phyloP scores from a whole-genome alignment of 2,797 vertebrate species.

The Rhinoraja longicauda region DNA sequence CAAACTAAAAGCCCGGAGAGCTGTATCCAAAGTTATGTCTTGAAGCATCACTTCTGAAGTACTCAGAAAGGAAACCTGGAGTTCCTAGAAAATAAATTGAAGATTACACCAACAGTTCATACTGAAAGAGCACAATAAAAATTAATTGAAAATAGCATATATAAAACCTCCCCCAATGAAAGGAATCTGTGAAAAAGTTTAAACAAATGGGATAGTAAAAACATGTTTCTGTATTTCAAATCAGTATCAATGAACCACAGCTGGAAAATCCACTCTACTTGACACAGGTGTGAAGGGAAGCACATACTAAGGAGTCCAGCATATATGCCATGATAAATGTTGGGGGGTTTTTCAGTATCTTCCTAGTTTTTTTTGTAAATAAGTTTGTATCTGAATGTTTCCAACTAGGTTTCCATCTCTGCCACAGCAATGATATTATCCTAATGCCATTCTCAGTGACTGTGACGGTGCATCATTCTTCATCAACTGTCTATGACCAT shows the following conservation, averaged over 20 bases:
- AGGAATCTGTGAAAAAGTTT: background rate
- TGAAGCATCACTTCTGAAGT: constrained; percentile 44
- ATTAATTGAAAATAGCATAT: background rate
- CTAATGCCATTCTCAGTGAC: background rate
- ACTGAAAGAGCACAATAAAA: background rate
- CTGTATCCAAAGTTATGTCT: constrained; percentile 53
- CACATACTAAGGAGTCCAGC: background rate
- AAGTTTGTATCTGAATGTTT: background rate
- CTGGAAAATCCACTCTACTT: background rate
- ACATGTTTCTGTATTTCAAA: background rate
- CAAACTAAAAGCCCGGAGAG: constrained; percentile 68
- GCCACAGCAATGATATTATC: background rate
- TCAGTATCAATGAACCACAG: background rate
- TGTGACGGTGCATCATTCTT: background rate
- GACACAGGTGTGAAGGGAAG: background rate
- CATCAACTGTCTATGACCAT: background rate
- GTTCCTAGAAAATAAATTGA: constrained; percentile 53
- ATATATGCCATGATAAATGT: background rate
- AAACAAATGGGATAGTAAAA: background rate
- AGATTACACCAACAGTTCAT: background rate
- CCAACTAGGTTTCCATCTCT: background rate
- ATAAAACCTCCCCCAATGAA: too few species aligned
- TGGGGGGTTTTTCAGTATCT: too few species aligned
- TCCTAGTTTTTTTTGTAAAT: background rate
- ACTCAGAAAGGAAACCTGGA: constrained; percentile 62